These are phyloP conservation scores for Ranitomeya imitator DNA, from an alignment of 2,113 vertebrate species.

Conservation along the genomic window DNA sequence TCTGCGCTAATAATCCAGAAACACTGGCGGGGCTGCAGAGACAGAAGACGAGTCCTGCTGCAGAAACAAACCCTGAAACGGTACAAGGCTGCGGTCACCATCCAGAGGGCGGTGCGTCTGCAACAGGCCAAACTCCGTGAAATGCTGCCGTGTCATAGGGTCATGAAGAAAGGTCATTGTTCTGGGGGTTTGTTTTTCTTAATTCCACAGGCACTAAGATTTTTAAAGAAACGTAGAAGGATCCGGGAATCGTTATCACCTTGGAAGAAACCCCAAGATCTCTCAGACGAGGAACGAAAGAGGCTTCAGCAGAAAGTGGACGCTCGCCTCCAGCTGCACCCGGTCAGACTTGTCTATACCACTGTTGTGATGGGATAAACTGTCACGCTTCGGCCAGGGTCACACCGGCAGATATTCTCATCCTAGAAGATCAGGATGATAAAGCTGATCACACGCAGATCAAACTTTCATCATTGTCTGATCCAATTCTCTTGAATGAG, in stretches of 20 bases:
- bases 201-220: slow-evolving; percentile 75
- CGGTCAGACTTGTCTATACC: slow-evolving; percentile 70
- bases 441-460: too few relatives aligned
- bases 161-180: neutral
- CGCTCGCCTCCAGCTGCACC: slow-evolving; percentile 76
- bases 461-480: too few relatives aligned
- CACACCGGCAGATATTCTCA: too few relatives aligned
- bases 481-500: too few relatives aligned
- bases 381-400: neutral
- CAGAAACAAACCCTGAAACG: slow-evolving; percentile 72
- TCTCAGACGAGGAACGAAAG: slow-evolving; percentile 77
- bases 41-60: slow-evolving; percentile 75
- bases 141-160: neutral
- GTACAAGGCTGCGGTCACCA: slow-evolving; percentile 80
- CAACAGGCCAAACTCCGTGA: neutral
- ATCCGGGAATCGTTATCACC: slow-evolving; percentile 64
- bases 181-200: slow-evolving; percentile 11
- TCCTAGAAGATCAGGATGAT: too few relatives aligned
- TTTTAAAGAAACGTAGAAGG: slow-evolving; percentile 74
- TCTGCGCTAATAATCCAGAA: slow-evolving; percentile 89
- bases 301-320: slow-evolving; percentile 84
- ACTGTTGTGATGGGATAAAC: neutral
- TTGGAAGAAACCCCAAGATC: slow-evolving; percentile 76
- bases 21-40: slow-evolving; percentile 84
- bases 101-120: slow-evolving; percentile 86